Percentiles rank a stretch among this genome's conserved stretches.
These are phyloP conservation scores for Aleadryas rufinucha DNA, from an alignment of 2,113 vertebrate genomes.

Conservation along the genomic window DNA sequence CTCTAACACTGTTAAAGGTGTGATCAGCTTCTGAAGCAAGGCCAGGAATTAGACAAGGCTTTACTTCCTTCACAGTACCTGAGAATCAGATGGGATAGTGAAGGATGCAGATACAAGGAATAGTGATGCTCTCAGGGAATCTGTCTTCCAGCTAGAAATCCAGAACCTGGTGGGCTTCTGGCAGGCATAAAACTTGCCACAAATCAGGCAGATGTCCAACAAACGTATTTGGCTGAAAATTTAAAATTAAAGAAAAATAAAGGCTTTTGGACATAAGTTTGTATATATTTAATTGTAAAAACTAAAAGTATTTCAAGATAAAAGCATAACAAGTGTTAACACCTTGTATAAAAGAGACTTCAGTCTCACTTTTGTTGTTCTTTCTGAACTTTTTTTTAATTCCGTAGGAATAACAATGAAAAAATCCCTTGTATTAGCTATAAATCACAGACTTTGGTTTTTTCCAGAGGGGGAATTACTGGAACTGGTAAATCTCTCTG, in stretches of 20 bases:
- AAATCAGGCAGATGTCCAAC: not conserved
- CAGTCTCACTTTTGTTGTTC: not conserved
- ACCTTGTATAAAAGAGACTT: not conserved
- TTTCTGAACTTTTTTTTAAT: not conserved
- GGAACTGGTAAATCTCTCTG: not conserved
- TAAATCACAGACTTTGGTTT: not conserved
- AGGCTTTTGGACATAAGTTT: not conserved
- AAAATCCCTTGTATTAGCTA: not conserved
- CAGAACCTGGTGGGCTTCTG: not conserved
- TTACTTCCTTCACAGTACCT: not conserved
- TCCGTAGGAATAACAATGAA: not conserved
- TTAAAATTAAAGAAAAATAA: not conserved
- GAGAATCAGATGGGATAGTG: not conserved
- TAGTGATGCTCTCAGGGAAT: not conserved
- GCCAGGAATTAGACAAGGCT: not conserved
- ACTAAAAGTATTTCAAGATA: not conserved
- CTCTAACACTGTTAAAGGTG: rapidly evolving
- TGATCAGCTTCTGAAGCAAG: not conserved
- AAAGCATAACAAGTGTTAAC: not conserved
- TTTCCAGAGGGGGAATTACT: not conserved
- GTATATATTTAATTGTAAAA: not conserved
- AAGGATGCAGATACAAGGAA: not conserved
- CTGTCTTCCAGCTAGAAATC: not conserved
- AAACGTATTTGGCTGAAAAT: not conserved
- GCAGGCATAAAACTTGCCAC: not conserved